Percentiles rank a stretch among this genome's conserved stretches.
These are phyloP conservation scores for Toxotes lorentzi DNA, from an alignment of 2,797 vertebrate species.

Conservation along the genomic window DNA sequence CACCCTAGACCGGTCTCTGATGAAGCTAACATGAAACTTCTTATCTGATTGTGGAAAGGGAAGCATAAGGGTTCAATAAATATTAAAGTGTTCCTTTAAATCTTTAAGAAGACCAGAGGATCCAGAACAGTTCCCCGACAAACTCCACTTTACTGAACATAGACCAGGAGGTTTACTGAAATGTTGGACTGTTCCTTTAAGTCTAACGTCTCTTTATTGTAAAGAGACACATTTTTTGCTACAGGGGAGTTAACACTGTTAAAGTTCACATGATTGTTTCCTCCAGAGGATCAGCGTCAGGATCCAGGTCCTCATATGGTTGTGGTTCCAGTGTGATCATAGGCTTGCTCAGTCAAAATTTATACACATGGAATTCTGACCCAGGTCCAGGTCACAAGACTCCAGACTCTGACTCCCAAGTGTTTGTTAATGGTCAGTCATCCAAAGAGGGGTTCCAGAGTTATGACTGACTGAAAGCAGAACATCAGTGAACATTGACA, in stretches of 20 bases:
- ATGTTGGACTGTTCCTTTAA: conserved; percentile 44
- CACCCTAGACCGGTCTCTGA: not conserved
- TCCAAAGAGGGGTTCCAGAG: conserved; percentile 1
- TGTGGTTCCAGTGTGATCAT: conserved; percentile 15
- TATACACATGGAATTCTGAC: conserved; percentile 32
- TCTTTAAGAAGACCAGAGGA: not conserved
- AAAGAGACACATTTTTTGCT: conserved; percentile 39
- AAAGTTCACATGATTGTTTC: conserved; percentile 24
- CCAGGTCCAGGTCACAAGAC: conserved; percentile 4
- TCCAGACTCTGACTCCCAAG: not conserved
- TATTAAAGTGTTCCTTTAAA: not conserved
- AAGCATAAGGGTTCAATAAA: not conserved
- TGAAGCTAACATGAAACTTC: not conserved
- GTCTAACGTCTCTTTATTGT: conserved; percentile 55
- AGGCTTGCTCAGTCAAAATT: conserved; percentile 31
- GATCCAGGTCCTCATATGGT: conserved; percentile 26
- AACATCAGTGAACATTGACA: conserved; percentile 12
- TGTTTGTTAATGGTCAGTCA: not conserved
- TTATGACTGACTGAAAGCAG: not conserved
- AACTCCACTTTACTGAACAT: conserved; percentile 14
- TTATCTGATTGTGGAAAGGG: not conserved
- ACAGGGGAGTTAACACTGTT: conserved; percentile 70
- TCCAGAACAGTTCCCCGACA: conserved; percentile 1
- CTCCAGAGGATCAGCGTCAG: conserved; percentile 10
- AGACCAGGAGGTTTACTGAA: conserved; percentile 40